These are phyloP conservation scores for Aphaenogaster rudis DNA, from an alignment of 1,140 invertebrate species.

Conservation along the genomic window DNA sequence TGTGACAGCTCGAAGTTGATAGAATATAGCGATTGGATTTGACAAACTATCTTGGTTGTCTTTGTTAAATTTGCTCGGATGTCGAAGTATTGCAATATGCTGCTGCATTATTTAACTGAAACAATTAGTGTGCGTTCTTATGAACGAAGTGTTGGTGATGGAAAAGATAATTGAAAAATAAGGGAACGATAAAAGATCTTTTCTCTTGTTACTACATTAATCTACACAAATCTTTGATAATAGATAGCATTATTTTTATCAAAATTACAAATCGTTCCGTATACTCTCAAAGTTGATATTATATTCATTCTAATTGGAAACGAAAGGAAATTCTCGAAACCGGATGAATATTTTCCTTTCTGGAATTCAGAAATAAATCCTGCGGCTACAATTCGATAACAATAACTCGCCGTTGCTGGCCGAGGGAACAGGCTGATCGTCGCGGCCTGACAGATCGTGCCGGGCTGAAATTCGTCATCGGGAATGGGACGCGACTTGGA, in stretches of 20 bases:
- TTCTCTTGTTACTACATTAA: background rate
- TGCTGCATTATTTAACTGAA: background rate
- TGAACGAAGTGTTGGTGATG: background rate
- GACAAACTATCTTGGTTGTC: background rate
- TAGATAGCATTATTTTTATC: background rate
- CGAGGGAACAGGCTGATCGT: background rate
- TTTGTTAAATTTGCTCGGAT: too few relatives aligned
- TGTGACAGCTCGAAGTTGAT: background rate
- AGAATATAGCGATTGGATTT: background rate
- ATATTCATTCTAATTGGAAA: background rate
- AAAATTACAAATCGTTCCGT: background rate
- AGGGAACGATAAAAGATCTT: background rate
- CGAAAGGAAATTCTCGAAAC: background rate
- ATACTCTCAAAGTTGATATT: background rate
- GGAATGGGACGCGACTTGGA: conserved; percentile 74
- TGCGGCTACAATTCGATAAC: background rate
- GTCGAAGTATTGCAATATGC: background rate
- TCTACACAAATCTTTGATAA: background rate
- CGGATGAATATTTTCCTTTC: background rate
- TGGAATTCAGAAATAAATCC: background rate
- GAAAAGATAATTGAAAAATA: background rate
- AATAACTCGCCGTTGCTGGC: background rate
- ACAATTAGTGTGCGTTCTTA: background rate
- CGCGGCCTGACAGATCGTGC: conserved; percentile 17
- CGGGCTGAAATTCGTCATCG: conserved; percentile 42